Evolutionary conservation across 2,113 vertebrate species (phyloP).

Genomic region (Tachycineta bicolor): DNA sequence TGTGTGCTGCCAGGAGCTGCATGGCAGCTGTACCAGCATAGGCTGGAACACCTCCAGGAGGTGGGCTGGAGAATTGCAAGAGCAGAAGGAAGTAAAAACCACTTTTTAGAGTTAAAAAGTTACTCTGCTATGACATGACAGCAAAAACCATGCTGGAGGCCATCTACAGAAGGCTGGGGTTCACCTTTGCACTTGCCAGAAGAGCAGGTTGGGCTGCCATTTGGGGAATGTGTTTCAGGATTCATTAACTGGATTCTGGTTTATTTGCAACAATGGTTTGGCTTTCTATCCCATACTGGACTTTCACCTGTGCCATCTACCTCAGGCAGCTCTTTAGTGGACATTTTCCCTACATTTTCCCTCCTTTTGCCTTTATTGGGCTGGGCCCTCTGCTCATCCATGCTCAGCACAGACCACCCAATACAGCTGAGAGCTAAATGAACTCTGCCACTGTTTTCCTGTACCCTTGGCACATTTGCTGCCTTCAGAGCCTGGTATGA

Average conservation of each 20-base stretch:
- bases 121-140: neutral
- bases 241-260: neutral
- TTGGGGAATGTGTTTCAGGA: neutral
- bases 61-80: neutral
- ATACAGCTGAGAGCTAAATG: neutral
- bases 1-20: neutral
- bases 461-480: neutral
- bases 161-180: neutral
- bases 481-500: neutral
- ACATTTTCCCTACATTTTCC: neutral
- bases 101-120: neutral
- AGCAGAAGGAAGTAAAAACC: neutral
- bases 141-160: neutral
- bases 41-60: neutral
- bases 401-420: neutral
- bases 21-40: neutral
- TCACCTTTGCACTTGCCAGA: conserved; percentile 21
- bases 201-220: neutral
- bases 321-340: neutral
- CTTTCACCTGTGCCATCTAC: neutral
- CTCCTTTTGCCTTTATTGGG: neutral
- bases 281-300: neutral
- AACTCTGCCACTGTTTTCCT: neutral
- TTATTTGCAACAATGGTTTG: neutral
- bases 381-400: neutral